Conservation (phyloP, 1,140 invertebrate species). For the Monomorium pharaonis region DNA sequence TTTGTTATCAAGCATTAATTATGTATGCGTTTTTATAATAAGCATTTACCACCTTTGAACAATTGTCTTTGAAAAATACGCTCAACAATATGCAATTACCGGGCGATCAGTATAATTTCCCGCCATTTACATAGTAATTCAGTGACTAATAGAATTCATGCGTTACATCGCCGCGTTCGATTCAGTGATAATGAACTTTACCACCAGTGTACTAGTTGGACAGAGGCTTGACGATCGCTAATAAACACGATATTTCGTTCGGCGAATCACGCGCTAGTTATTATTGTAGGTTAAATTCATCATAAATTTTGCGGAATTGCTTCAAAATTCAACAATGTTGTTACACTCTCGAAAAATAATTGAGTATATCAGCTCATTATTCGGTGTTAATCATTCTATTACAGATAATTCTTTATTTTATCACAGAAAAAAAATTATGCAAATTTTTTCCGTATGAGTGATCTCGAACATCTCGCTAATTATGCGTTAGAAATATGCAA, state of each 20-base stretch:
- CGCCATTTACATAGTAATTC: constrained; percentile 20
- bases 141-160: not conserved
- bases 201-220: not conserved
- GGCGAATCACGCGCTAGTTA: not conserved
- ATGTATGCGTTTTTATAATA: not conserved
- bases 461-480: not conserved
- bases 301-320: not conserved
- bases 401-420: not conserved
- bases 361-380: not conserved
- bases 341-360: not conserved
- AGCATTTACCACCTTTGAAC: not conserved
- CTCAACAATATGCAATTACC: constrained; percentile 9
- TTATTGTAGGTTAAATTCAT: not conserved
- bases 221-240: not conserved
- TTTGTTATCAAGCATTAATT: not conserved
- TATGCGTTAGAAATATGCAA: not conserved
- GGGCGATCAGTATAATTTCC: constrained; percentile 12
- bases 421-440: not conserved
- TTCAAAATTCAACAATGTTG: constrained; percentile 11
- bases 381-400: not conserved
- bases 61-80: constrained; percentile 11
- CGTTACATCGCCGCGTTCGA: not conserved
- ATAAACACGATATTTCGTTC: not conserved
- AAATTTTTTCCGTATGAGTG: not conserved
- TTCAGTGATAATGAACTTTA: constrained; percentile 7